phyloP scores from a whole-genome alignment of 2,797 vertebrate genomes.

The Anas bahamensis region DNA sequence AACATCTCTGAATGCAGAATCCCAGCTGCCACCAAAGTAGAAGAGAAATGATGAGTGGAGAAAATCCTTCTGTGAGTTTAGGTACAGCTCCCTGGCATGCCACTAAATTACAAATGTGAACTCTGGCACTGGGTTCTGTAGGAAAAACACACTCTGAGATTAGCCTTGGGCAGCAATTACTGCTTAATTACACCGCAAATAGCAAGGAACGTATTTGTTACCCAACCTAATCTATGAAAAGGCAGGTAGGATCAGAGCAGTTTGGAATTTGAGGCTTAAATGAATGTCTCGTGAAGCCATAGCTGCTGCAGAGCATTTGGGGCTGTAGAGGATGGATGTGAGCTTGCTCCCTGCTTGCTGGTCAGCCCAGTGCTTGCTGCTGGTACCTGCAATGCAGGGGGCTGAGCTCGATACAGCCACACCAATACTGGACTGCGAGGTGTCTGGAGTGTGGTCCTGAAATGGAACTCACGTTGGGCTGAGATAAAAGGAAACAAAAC shows the following conservation, averaged over 20 bases:
- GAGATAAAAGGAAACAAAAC: not conserved
- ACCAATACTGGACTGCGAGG: accelerated
- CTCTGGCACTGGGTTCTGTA: constrained; percentile 7
- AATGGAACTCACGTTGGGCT: not conserved
- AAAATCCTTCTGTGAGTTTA: constrained; percentile 57
- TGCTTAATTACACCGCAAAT: constrained; percentile 69
- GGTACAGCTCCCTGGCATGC: constrained; percentile 3
- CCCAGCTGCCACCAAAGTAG: constrained; percentile 39
- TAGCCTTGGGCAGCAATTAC: constrained; percentile 50
- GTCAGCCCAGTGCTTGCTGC: not conserved
- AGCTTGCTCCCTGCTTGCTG: not conserved
- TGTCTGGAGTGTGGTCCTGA: not conserved
- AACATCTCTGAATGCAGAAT: constrained; percentile 46
- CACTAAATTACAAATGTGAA: constrained; percentile 51
- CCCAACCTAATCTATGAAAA: constrained; percentile 15
- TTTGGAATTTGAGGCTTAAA: not conserved
- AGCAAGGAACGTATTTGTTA: not conserved
- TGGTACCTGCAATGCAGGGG: constrained; percentile 33
- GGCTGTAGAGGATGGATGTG: not conserved
- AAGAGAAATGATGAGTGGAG: constrained; percentile 36
- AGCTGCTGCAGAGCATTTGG: not conserved
- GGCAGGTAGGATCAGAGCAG: not conserved
- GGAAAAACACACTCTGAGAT: constrained; percentile 41
- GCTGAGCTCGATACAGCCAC: not conserved
- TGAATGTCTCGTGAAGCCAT: not conserved